Conservation (phyloP, 2,113 vertebrate genomes). For the Lampris megalopsis region DNA sequence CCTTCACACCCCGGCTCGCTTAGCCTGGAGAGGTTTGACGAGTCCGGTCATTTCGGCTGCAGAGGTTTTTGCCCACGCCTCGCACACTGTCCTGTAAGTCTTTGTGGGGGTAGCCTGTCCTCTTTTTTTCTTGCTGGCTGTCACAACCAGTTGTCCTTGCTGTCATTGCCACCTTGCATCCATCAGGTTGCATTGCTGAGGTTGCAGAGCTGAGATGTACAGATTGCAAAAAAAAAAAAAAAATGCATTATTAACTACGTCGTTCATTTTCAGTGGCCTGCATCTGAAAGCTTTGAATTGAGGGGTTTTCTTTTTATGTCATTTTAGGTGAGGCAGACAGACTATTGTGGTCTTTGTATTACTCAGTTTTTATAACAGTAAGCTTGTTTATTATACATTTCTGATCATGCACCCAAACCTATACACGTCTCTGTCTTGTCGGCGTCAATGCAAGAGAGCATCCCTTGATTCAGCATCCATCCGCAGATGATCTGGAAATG, state of each 20-base stretch:
- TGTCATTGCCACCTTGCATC: conserved; percentile 23
- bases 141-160: conserved; percentile 37
- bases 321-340: neutral
- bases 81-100: neutral
- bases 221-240: neutral
- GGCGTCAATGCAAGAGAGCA: neutral
- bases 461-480: neutral
- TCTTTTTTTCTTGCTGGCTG: conserved; percentile 35
- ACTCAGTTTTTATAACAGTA: neutral
- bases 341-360: neutral
- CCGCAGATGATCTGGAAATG: conserved; percentile 30
- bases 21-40: too few species aligned
- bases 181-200: conserved; percentile 19
- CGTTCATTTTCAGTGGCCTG: neutral
- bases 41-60: neutral
- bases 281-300: neutral
- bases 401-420: neutral
- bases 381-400: neutral
- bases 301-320: neutral
- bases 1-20: too few species aligned
- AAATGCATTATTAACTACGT: neutral
- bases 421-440: neutral
- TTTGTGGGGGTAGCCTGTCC: conserved; percentile 48
- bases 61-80: neutral
- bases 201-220: conserved; percentile 3